Conservation (phyloP, 2,888 invertebrate genomes). For the Ormyrus labotus region DNA sequence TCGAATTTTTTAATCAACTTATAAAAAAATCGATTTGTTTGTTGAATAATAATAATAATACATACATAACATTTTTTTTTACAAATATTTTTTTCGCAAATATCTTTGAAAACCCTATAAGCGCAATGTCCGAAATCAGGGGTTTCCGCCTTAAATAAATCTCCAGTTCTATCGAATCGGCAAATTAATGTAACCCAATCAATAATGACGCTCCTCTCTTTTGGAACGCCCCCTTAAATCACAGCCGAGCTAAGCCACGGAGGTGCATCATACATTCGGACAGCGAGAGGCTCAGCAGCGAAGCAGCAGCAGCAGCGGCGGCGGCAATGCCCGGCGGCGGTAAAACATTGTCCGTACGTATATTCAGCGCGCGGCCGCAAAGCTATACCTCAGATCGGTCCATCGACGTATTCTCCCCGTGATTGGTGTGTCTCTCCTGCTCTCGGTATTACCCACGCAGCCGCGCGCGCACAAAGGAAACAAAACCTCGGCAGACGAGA, state of each 20-base stretch:
- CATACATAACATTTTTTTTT: too few species aligned
- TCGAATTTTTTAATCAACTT: too few species aligned
- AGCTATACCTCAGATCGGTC: constrained; percentile 39
- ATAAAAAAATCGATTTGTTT: too few species aligned
- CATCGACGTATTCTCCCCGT: constrained; percentile 37
- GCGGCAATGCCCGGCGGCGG: too few species aligned
- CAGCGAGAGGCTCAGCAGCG: too few species aligned
- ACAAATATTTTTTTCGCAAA: too few species aligned
- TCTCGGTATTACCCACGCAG: background rate
- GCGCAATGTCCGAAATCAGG: too few species aligned
- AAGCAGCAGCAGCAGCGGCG: too few species aligned
- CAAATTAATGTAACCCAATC: constrained; percentile 25
- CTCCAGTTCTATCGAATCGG: background rate
- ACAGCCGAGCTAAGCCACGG: constrained; percentile 25
- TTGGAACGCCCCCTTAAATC: constrained; percentile 29
- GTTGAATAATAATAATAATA: too few species aligned
- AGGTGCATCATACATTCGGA: constrained; percentile 12
- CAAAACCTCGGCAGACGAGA: background rate
- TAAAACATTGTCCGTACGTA: background rate
- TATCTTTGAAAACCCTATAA: too few species aligned
- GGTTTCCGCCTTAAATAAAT: too few species aligned
- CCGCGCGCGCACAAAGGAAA: constrained; percentile 36
- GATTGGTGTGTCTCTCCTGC: constrained; percentile 51
- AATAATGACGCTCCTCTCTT: constrained; percentile 31
- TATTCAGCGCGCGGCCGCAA: background rate